Percentiles rank a stretch among this genome's conserved stretches.
Evolutionary conservation across 2,888 invertebrate species (phyloP).

Genomic region (Dicroscelio sp.): DNA sequence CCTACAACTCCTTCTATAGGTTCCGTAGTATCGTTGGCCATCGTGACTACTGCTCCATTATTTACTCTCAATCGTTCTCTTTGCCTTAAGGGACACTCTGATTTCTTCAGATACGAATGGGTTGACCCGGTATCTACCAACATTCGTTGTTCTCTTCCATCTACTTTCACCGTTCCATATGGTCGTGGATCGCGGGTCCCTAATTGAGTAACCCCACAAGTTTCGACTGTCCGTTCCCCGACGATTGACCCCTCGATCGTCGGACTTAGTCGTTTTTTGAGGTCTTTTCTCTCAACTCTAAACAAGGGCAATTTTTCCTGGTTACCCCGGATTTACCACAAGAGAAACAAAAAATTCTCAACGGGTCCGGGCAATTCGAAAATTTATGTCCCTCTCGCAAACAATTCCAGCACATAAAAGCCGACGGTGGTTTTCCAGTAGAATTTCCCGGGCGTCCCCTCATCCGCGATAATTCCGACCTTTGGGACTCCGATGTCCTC

Average conservation of each 20-base stretch:
- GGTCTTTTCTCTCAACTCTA: background rate
- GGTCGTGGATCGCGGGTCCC: slow-evolving; percentile 32
- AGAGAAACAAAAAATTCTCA: background rate
- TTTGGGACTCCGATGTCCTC: too few relatives aligned
- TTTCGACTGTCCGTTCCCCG: background rate
- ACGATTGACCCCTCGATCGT: background rate
- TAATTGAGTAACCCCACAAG: background rate
- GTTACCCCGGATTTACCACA: background rate
- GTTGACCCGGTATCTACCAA: slow-evolving; percentile 23
- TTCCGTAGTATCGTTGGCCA: background rate
- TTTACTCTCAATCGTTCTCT: background rate
- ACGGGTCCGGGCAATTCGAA: too few relatives aligned
- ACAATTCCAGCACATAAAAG: too few relatives aligned
- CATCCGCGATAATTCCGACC: too few relatives aligned
- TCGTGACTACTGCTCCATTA: background rate
- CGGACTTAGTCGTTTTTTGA: background rate
- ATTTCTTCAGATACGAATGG: background rate
- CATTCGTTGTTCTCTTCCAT: background rate
- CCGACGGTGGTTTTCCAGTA: too few relatives aligned
- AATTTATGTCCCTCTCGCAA: too few relatives aligned
- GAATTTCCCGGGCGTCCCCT: too few relatives aligned
- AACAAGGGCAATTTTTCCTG: background rate
- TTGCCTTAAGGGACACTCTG: background rate
- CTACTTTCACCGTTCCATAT: background rate
- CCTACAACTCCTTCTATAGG: background rate